Evolutionary conservation across 2,888 invertebrate species (phyloP).

Genomic region (Ernsta delagoae): DNA sequence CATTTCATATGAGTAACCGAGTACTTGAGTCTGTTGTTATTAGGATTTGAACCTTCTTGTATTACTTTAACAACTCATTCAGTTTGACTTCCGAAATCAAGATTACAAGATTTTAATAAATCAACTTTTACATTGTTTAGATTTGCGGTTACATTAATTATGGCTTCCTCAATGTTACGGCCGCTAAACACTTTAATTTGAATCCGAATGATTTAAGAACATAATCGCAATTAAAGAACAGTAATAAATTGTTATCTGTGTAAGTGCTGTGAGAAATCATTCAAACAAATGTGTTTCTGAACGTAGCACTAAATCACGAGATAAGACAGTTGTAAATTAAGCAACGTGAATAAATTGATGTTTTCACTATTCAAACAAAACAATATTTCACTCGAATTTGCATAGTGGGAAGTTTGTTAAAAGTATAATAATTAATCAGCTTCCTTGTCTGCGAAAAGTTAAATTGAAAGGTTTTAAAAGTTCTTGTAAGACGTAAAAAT

Average conservation of each 20-base stretch:
- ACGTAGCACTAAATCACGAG: constrained; percentile 33
- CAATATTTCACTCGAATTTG: constrained; percentile 40
- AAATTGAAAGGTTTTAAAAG: constrained; percentile 41
- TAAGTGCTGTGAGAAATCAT: constrained; percentile 35
- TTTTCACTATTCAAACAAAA: constrained; percentile 38
- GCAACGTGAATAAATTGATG: constrained; percentile 35
- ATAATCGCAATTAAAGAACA: constrained; percentile 29
- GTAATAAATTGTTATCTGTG: constrained; percentile 33
- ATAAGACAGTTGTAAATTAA: constrained; percentile 36
- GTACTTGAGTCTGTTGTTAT: constrained; percentile 28
- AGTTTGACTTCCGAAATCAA: background rate
- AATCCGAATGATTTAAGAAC: constrained; percentile 39
- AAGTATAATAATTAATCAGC: constrained; percentile 42
- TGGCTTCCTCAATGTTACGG: constrained; percentile 39
- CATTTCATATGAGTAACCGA: constrained; percentile 44
- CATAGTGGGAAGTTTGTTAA: constrained; percentile 40
- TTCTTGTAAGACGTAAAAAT: constrained; percentile 5
- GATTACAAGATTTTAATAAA: constrained; percentile 42
- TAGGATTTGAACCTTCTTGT: constrained; percentile 41
- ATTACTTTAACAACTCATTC: constrained; percentile 6
- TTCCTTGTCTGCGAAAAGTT: constrained; percentile 38
- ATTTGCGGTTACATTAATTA: constrained; percentile 44
- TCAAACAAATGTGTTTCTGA: constrained; percentile 35
- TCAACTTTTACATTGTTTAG: constrained; percentile 41
- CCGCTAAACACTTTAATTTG: constrained; percentile 44